Conservation (phyloP, 2,113 vertebrate species). For the Rhombomys opimus region DNA sequence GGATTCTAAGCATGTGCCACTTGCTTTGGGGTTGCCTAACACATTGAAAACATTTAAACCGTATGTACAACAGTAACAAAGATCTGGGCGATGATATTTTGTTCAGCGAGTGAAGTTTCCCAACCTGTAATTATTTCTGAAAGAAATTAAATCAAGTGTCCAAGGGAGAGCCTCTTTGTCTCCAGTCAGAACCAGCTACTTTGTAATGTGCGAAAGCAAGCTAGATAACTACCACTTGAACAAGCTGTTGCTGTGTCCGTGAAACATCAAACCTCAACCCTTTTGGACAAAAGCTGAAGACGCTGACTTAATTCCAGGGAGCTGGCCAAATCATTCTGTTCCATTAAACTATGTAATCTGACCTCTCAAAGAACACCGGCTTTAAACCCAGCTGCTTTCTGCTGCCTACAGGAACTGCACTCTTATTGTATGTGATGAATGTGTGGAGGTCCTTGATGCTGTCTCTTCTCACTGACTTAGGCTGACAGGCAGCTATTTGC, state of each 20-base stretch:
- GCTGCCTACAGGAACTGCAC: neutral
- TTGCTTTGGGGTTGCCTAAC: neutral
- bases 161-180: neutral
- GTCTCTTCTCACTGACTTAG: neutral
- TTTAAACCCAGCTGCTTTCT: neutral
- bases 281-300: no score
- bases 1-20: neutral
- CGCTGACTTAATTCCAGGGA: neutral
- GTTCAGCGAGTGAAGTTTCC: neutral
- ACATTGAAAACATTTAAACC: neutral
- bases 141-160: neutral
- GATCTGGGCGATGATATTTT: neutral
- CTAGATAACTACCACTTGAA: neutral
- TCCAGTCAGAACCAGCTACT: neutral
- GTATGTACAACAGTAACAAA: neutral
- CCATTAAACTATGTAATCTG: neutral
- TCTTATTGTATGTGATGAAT: neutral
- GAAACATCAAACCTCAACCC: neutral
- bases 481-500: neutral
- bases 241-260: neutral
- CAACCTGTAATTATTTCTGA: neutral
- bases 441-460: neutral
- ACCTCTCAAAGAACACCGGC: neutral
- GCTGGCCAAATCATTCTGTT: neutral
- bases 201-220: neutral